A percentile compares a stretch with the other conserved stretches of the same genome.
Conservation (phyloP, 2,888 invertebrate genomes). For the Cryptocheilus praepositus region DNA sequence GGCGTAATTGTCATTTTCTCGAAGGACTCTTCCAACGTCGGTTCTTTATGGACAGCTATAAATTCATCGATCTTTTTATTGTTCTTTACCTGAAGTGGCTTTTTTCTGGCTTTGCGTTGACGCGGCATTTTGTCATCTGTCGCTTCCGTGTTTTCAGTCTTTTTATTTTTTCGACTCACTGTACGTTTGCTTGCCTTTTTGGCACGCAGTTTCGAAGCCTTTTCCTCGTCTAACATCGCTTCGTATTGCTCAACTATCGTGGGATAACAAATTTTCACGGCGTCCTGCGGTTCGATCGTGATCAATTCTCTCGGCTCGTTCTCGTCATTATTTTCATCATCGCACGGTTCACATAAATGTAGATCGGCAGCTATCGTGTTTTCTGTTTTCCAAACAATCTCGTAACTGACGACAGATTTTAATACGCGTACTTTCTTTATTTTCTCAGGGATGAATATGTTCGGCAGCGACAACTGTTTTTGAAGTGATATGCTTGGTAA, state of each 20-base stretch:
- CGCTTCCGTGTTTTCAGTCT: conserved; percentile 4
- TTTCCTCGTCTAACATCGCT: conserved; percentile 77
- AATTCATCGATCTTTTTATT: conserved; percentile 50
- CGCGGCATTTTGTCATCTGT: conserved; percentile 23
- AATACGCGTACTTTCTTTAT: conserved; percentile 79
- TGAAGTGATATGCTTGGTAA: conserved; percentile 54
- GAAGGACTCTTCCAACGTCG: conserved; percentile 64
- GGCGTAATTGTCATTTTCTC: conserved; percentile 63
- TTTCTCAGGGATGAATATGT: conserved; percentile 74
- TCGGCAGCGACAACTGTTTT: conserved; percentile 45
- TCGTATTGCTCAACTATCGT: conserved; percentile 79
- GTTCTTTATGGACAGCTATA: conserved; percentile 52
- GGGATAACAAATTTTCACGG: conserved; percentile 81
- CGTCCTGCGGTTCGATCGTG: conserved; percentile 82
- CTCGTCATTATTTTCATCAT: conserved; percentile 46
- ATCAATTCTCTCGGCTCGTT: conserved; percentile 72
- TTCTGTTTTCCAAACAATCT: conserved; percentile 83
- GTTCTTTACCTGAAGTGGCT: conserved; percentile 27
- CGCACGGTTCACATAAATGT: conserved; percentile 64
- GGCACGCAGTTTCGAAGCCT: conserved; percentile 50
- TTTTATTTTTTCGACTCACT: neutral
- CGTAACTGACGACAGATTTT: conserved; percentile 81
- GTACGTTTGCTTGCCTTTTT: conserved; percentile 43
- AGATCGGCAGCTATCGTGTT: conserved; percentile 78
- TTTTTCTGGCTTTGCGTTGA: conserved; percentile 22